Base-by-base conservation (phyloP, 2,797 vertebrate species). In the Tympanoctomys barrerae region DNA sequence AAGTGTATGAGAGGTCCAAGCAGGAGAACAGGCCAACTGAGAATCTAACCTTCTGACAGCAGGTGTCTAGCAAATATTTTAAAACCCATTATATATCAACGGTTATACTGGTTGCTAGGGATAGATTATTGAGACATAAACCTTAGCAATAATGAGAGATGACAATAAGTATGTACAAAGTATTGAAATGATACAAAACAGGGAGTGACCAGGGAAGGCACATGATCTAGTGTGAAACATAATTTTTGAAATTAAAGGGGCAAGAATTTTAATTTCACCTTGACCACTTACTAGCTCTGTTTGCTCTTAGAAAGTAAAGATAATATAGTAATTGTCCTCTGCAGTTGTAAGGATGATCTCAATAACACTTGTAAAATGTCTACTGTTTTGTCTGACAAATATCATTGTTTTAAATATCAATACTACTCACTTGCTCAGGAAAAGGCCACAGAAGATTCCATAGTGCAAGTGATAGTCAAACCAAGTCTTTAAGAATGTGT, bases 401-500 rank as follows among this genome's bases (percentile, higher is more conserved):
- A 36, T 86, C 36, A 84, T 39, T 86, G 62, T 13, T 82, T 91
- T 94, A 87, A 93, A 91, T 80, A 89, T 86, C 62, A 89, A n/a
- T 64, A 57, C 75, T 46, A 83, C 77, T 91, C 82, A 70, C 3
- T 83, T 83, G 49, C 46, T 85, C 42, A 80, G 82, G 59, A 49
- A 84, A 90, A 84, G 28, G 22, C 61, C 66, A 81, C 42, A 70
- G 49, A 89, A 42, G 22, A 57, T 84, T 94, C 87, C 33, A 42
- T 24, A 52, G 85, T 46, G 49, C 54, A 88, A 52, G 80, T 33
- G 42, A 62, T 36, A 75, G 7, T 88, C 49, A 95, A 88, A 71
- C 33, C 87, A 81, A 54, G 59, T 84, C n/a, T 57, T 36, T 28
- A 57, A 79, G 54, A 78, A 91, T 78, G 31, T 59, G 16, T 28